These are phyloP conservation scores for Chloroceryle amazona DNA, from an alignment of 2,797 vertebrate species.

Conservation along the genomic window DNA sequence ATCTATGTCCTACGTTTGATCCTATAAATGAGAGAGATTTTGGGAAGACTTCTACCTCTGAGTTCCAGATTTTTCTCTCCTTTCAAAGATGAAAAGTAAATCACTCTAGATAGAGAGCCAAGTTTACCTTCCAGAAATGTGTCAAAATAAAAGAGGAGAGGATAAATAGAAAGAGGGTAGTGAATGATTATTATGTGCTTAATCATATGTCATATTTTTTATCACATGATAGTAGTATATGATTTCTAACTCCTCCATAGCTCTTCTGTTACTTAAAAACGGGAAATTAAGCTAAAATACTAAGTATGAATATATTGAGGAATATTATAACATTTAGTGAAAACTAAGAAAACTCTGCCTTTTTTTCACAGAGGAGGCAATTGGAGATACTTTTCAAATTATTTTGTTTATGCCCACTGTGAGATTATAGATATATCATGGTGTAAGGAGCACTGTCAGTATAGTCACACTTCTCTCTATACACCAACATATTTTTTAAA, in stretches of 20 bases:
- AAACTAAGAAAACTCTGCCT: not conserved
- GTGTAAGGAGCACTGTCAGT: not conserved
- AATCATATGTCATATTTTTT: not conserved
- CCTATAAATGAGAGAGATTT: not conserved
- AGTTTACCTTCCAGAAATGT: not conserved
- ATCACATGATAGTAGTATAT: not conserved
- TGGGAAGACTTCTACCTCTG: not conserved
- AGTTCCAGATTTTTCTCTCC: not conserved
- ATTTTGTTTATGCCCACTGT: not conserved
- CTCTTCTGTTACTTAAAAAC: not conserved
- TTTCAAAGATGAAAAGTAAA: not conserved
- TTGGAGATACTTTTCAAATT: not conserved
- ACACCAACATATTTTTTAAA: not conserved
- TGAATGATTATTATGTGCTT: not conserved
- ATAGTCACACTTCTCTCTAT: not conserved
- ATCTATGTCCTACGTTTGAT: not conserved
- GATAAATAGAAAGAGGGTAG: not conserved
- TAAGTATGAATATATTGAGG: not conserved
- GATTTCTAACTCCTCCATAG: not conserved
- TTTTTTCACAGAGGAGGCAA: not conserved
- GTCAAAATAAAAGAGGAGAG: not conserved
- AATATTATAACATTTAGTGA: not conserved
- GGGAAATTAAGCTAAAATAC: not conserved
- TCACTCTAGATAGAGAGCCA: rapidly evolving
- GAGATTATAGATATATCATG: not conserved